Conservation (phyloP, 2,797 vertebrate species). For the Anas bahamensis region DNA sequence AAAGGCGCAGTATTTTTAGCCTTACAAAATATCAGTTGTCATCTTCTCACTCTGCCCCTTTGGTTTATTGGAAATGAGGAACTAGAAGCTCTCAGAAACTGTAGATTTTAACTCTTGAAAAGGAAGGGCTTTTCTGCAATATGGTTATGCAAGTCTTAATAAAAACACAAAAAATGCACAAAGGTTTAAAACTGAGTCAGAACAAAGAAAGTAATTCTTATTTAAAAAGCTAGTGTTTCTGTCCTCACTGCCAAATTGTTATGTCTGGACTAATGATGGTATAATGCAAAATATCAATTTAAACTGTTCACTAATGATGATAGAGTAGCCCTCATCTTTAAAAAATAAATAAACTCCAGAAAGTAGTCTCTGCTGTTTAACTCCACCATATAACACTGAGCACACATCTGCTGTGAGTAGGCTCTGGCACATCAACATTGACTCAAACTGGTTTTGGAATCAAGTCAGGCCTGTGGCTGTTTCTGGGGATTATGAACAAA, state of each 20-base stretch:
- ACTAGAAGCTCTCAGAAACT: neutral
- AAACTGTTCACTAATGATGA: slow-evolving; percentile 16
- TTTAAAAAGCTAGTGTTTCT: neutral
- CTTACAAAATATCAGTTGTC: slow-evolving; percentile 57
- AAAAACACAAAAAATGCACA: slow-evolving; percentile 13
- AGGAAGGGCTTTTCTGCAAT: neutral
- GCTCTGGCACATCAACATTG: slow-evolving; percentile 60
- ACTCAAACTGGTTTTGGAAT: slow-evolving; percentile 59
- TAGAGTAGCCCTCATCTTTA: neutral
- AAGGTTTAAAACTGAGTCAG: slow-evolving; percentile 15
- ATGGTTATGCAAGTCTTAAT: neutral
- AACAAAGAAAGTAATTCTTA: neutral
- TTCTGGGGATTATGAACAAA: slow-evolving; percentile 22
- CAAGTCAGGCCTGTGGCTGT: slow-evolving; percentile 47
- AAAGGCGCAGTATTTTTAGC: slow-evolving; percentile 65
- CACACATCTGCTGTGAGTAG: slow-evolving; percentile 56
- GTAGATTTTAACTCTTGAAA: neutral
- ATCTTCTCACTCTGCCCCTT: slow-evolving; percentile 45
- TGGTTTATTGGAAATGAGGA: slow-evolving; percentile 3
- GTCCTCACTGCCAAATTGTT: neutral
- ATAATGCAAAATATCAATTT: neutral
- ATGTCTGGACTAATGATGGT: neutral
- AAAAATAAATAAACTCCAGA: neutral
- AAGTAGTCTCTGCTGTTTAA: neutral
- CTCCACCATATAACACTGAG: neutral